A percentile compares a stretch with the other conserved stretches of the same genome.
Evolutionary conservation across 2,888 invertebrate species (phyloP).

Genomic region (Scotopteryx bipunctaria): DNA sequence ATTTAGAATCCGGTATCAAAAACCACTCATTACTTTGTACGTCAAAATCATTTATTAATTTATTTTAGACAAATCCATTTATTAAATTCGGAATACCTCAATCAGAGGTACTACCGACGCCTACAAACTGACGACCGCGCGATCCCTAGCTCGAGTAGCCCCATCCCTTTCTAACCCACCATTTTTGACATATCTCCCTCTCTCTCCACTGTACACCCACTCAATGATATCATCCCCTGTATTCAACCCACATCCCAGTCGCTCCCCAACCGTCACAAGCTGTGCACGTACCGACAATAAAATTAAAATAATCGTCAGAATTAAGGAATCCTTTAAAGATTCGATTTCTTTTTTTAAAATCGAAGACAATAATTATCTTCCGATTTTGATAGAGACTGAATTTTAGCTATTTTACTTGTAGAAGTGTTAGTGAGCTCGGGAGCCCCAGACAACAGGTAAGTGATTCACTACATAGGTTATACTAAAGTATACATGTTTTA

Average conservation of each 20-base stretch:
- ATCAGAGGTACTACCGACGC: constrained; percentile 70
- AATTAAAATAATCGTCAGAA: constrained; percentile 7
- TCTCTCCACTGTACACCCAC: constrained; percentile 67
- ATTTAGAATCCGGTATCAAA: too few relatives aligned
- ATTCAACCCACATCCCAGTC: constrained; percentile 69
- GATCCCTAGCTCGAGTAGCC: constrained; percentile 49
- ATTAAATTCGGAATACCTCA: constrained; percentile 70
- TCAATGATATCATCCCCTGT: constrained; percentile 64
- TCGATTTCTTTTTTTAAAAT: background rate
- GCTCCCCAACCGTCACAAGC: constrained; percentile 50
- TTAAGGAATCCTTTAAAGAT: background rate
- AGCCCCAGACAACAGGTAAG: too few relatives aligned
- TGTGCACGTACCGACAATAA: constrained; percentile 40
- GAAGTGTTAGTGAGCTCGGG: constrained; percentile 43
- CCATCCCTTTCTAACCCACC: constrained; percentile 42
- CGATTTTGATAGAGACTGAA: constrained; percentile 17
- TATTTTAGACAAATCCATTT: constrained; percentile 43
- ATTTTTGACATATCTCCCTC: constrained; percentile 39
- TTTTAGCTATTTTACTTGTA: constrained; percentile 20
- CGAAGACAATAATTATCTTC: constrained; percentile 26
- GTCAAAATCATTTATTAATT: background rate
- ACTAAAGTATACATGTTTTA: too few relatives aligned
- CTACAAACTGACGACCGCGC: constrained; percentile 67
- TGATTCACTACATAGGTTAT: too few relatives aligned
- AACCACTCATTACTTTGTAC: too few relatives aligned